Evolutionary conservation across 1,140 invertebrate genomes (phyloP).

Genomic region (Nasonia vitripennis): DNA sequence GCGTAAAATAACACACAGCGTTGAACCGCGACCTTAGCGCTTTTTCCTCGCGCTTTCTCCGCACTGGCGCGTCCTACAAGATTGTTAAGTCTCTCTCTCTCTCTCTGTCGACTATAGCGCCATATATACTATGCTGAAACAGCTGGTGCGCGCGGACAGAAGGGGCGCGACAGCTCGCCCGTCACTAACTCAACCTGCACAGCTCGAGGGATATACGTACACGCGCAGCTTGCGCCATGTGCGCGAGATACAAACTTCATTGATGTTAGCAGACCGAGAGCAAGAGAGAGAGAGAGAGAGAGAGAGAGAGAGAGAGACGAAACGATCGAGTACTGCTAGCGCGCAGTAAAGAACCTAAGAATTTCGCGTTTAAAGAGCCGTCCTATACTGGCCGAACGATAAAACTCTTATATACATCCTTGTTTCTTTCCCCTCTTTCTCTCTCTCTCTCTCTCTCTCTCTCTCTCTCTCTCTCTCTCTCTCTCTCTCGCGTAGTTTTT

Average conservation of each 20-base stretch:
- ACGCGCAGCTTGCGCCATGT: slow-evolving; percentile 55
- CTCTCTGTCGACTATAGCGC: background rate
- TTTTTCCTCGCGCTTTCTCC: background rate
- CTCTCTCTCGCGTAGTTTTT: background rate
- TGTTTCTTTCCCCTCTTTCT: background rate
- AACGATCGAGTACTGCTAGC: background rate
- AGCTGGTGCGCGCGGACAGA: slow-evolving; percentile 53
- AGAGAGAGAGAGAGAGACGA: background rate
- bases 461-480: too few species aligned
- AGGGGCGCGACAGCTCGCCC: slow-evolving; percentile 59
- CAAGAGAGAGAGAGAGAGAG: background rate
- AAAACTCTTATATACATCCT: slow-evolving; percentile 31
- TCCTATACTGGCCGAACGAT: slow-evolving; percentile 6
- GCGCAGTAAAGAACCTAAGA: slow-evolving; percentile 37
- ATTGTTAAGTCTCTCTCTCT: background rate
- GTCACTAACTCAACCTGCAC: slow-evolving; percentile 61
- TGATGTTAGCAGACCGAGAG: slow-evolving; percentile 53
- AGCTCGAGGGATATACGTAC: slow-evolving; percentile 7
- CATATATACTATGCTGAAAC: slow-evolving; percentile 47
- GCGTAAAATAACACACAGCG: background rate
- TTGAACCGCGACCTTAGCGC: background rate
- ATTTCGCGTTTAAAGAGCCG: slow-evolving; percentile 34
- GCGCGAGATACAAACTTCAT: slow-evolving; percentile 62
- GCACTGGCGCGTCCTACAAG: background rate
- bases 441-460: too few species aligned